phyloP scores from a whole-genome alignment of 35 echinoderm and acorn worm genomes.

The Apostichopus japonicus region DNA sequence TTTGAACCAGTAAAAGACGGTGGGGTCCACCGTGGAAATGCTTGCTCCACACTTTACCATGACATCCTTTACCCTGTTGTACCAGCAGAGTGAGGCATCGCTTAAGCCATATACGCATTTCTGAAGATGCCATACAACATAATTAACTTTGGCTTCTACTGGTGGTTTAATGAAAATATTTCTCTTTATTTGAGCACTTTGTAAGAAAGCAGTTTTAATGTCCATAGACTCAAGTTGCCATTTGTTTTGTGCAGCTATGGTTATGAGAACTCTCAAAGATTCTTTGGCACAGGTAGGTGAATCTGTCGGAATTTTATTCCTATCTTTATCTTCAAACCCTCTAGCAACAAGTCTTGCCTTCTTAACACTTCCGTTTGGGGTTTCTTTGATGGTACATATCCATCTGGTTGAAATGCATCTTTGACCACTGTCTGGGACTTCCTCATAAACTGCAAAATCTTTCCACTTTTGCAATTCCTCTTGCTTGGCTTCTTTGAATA shows the following conservation, averaged over 20 bases:
- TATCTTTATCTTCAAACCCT: conserved; percentile 55
- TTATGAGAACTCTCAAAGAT: conserved; percentile 27
- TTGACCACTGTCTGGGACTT: conserved; percentile 27
- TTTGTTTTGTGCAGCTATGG: conserved; percentile 26
- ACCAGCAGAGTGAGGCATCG: conserved; percentile 44
- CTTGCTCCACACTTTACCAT: conserved; percentile 40
- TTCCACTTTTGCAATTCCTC: conserved; percentile 36
- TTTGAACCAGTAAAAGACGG: conserved; percentile 44
- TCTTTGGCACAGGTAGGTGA: conserved; percentile 52
- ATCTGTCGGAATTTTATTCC: conserved; percentile 22
- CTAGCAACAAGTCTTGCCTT: conserved; percentile 53
- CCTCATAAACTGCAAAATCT: conserved; percentile 36
- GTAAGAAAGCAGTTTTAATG: conserved; percentile 47
- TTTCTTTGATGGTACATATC: conserved; percentile 34
- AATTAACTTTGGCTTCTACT: background rate
- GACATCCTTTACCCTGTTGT: conserved; percentile 48
- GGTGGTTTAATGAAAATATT: conserved; percentile 49
- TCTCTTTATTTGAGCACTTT: background rate
- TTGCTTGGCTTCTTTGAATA: conserved; percentile 15
- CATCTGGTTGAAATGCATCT: conserved; percentile 46
- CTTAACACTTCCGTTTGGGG: background rate
- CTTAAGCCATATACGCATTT: conserved; percentile 57
- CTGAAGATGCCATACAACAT: conserved; percentile 16
- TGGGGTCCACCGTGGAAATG: conserved; percentile 33
- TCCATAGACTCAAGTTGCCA: conserved; percentile 54